These are phyloP conservation scores for Gadopsis marmoratus DNA, from an alignment of 2,797 vertebrate genomes.

Conservation along the genomic window DNA sequence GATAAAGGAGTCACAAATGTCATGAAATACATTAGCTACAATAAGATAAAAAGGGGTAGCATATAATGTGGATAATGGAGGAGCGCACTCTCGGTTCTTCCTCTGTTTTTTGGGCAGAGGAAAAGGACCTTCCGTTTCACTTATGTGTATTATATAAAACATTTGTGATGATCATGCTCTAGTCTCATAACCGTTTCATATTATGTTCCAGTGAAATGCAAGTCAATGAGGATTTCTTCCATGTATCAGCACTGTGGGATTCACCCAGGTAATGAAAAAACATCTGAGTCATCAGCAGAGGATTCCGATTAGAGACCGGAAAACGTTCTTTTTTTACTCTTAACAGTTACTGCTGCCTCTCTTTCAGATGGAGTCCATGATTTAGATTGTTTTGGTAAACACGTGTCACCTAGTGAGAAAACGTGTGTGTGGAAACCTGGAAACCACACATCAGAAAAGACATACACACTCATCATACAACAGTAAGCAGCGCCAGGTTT, in stretches of 20 bases:
- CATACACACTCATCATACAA: slow-evolving; percentile 47
- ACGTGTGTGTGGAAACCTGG: slow-evolving; percentile 71
- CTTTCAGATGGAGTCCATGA: slow-evolving; percentile 70
- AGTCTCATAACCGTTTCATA: slow-evolving; percentile 19
- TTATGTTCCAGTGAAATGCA: slow-evolving; percentile 56
- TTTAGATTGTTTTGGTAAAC: slow-evolving; percentile 73
- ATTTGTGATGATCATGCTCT: not conserved
- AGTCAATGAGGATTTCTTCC: not conserved
- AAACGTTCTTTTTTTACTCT: not conserved
- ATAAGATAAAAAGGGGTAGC: not conserved
- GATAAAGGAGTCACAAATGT: not conserved
- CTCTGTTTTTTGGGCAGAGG: too few relatives aligned
- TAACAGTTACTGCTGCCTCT: not conserved
- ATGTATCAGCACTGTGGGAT: slow-evolving; percentile 59
- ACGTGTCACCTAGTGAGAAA: rapidly evolving
- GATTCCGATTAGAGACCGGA: not conserved
- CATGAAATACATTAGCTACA: not conserved
- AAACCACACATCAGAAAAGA: slow-evolving; percentile 26
- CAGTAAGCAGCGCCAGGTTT: slow-evolving; percentile 15
- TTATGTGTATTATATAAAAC: too few relatives aligned
- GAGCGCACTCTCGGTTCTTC: too few relatives aligned
- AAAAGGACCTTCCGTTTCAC: too few relatives aligned
- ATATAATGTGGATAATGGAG: too few relatives aligned
- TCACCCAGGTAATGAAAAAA: slow-evolving; percentile 69
- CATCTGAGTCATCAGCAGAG: not conserved